Evolutionary conservation across 2,888 invertebrate species (phyloP).

Genomic region (Drosophila percnosoma): DNA sequence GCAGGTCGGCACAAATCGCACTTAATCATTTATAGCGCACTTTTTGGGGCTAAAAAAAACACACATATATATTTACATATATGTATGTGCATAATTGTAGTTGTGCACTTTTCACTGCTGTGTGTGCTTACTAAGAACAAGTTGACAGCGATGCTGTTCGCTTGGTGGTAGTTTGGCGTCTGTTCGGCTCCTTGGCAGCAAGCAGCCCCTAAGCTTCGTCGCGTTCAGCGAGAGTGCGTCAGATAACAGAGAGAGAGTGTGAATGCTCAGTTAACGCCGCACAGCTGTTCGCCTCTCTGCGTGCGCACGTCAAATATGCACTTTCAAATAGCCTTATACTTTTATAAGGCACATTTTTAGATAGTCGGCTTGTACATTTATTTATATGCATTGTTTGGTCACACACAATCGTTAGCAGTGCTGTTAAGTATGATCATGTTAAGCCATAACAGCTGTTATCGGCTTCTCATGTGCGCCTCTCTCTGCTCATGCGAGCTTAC

Average conservation of each 20-base stretch:
- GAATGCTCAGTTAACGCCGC: not conserved
- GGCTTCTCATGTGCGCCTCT: slow-evolving; percentile 6
- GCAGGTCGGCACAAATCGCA: slow-evolving; percentile 52
- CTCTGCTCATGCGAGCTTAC: slow-evolving; percentile 43
- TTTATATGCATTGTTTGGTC: slow-evolving; percentile 25
- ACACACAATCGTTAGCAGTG: slow-evolving; percentile 28
- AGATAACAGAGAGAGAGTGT: slow-evolving; percentile 28
- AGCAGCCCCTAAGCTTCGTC: slow-evolving; percentile 26
- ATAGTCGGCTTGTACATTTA: not conserved
- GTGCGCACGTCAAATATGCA: not conserved
- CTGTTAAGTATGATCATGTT: slow-evolving; percentile 41
- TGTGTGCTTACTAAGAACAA: not conserved
- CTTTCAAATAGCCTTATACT: not conserved
- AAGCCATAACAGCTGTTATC: slow-evolving; percentile 23
- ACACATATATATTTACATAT: slow-evolving; percentile 10
- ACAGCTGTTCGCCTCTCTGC: slow-evolving; percentile 12
- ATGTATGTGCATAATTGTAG: slow-evolving; percentile 29
- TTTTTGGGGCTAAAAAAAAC: slow-evolving; percentile 46
- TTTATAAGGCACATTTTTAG: not conserved
- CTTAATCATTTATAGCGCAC: slow-evolving; percentile 65
- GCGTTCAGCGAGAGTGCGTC: slow-evolving; percentile 28
- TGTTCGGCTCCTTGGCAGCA: slow-evolving; percentile 52
- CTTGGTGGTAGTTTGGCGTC: slow-evolving; percentile 69
- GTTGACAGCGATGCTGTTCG: slow-evolving; percentile 53
- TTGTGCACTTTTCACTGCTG: slow-evolving; percentile 57